phyloP scores from a whole-genome alignment of 2,888 invertebrate genomes.

The Entomobrya proxima region DNA sequence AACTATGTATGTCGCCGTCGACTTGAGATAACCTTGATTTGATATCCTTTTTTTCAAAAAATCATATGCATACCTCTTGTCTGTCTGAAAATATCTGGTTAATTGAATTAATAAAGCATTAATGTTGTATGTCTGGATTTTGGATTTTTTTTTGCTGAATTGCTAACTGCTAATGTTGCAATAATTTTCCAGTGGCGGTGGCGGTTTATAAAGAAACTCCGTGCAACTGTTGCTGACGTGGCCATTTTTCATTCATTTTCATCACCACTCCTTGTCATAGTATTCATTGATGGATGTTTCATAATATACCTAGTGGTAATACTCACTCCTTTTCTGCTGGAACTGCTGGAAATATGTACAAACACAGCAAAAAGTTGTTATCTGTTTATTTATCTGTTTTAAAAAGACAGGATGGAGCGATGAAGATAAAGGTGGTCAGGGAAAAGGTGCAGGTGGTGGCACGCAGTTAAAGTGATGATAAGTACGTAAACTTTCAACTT shows the following conservation, averaged over 20 bases:
- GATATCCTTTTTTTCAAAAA: background rate
- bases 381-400: conserved; percentile 21
- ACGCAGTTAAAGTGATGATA: conserved; percentile 36
- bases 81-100: conserved; percentile 60
- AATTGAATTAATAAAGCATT: conserved; percentile 31
- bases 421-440: conserved; percentile 41
- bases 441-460: conserved; percentile 53
- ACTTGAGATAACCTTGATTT: conserved; percentile 54
- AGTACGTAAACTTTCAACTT: background rate
- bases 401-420: conserved; percentile 45
- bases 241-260: conserved; percentile 57
- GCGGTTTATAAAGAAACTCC: conserved; percentile 11
- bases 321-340: background rate
- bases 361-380: conserved; percentile 21
- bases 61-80: background rate
- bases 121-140: conserved; percentile 40
- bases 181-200: conserved; percentile 18
- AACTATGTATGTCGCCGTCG: conserved; percentile 12
- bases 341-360: background rate
- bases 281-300: conserved; percentile 43
- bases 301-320: too few relatives aligned
- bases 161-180: background rate
- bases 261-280: conserved; percentile 37
- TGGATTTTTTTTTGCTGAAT: background rate
- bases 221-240: conserved; percentile 40